Evolutionary conservation across 2,797 vertebrate genomes (phyloP).

Genomic region (Odontamblyopus lacepedii): DNA sequence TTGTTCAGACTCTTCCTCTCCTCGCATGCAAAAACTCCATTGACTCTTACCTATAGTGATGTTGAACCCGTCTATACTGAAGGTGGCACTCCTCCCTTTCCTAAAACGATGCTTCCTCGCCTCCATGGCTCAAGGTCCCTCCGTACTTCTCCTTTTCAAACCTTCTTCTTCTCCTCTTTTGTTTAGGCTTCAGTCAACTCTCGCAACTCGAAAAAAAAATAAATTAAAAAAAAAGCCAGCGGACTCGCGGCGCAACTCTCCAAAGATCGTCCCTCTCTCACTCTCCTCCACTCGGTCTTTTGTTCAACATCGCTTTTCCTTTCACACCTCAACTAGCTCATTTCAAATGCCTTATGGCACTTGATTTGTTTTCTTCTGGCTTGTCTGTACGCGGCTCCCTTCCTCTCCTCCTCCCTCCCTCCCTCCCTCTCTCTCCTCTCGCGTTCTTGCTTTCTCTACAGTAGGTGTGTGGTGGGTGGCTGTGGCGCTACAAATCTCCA

Average conservation of each 20-base stretch:
- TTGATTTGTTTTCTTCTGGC: conserved; percentile 64
- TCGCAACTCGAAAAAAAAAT: conserved; percentile 31
- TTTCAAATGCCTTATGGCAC: conserved; percentile 67
- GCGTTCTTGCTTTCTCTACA: conserved; percentile 37
- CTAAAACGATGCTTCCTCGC: conserved; percentile 90
- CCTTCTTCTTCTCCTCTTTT: conserved; percentile 31
- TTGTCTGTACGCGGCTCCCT: conserved; percentile 29
- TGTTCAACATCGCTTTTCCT: conserved; percentile 53
- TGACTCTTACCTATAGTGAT: conserved; percentile 94
- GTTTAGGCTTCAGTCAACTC: conserved; percentile 44
- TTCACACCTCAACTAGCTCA: conserved; percentile 67
- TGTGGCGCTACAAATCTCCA: conserved; percentile 49
- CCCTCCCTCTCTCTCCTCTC: conserved; percentile 20
- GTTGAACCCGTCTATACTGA: conserved; percentile 96
- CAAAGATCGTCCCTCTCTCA: conserved; percentile 48
- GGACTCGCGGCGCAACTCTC: conserved; percentile 55
- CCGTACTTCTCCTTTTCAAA: conserved; percentile 25
- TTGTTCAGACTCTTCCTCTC: neutral
- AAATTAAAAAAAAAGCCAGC: neutral
- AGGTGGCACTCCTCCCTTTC: conserved; percentile 93
- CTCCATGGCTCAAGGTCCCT: conserved; percentile 78
- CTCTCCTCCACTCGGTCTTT: conserved; percentile 39
- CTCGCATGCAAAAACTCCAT: conserved; percentile 33
- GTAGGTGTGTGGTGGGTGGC: conserved; percentile 65
- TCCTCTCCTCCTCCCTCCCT: conserved; percentile 31